phyloP scores from a whole-genome alignment of 2,888 invertebrate species.

The Graphium colonna region DNA sequence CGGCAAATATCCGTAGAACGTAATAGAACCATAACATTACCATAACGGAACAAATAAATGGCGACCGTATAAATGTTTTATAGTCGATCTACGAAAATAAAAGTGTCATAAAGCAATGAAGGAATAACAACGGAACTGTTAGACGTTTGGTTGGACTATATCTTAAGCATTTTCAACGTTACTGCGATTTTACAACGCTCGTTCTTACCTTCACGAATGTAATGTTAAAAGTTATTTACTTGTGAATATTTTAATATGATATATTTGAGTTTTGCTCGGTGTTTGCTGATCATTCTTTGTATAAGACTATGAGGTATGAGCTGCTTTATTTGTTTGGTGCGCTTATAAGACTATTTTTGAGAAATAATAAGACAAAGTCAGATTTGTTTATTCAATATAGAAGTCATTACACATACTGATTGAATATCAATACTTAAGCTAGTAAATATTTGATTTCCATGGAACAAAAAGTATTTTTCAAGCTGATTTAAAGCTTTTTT shows the following conservation, averaged over 20 bases:
- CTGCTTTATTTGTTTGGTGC: too few species aligned
- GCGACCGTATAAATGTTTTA: conserved; percentile 43
- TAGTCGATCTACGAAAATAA: conserved; percentile 40
- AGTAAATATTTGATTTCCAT: too few species aligned
- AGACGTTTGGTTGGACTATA: conserved; percentile 15
- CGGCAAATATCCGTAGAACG: conserved; percentile 12
- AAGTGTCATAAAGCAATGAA: conserved; percentile 38
- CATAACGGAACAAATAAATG: conserved; percentile 40
- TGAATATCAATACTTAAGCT: too few species aligned
- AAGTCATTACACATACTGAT: too few species aligned
- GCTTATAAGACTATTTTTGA: too few species aligned
- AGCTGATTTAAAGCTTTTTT: too few species aligned
- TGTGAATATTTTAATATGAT: background rate
- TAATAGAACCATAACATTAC: conserved; percentile 35
- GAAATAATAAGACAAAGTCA: too few species aligned
- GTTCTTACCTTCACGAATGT: too few species aligned
- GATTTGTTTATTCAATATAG: too few species aligned
- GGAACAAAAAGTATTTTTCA: too few species aligned
- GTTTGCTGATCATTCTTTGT: background rate
- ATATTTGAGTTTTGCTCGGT: background rate
- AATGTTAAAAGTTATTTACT: background rate
- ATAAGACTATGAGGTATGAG: too few species aligned
- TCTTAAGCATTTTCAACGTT: background rate
- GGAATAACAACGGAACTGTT: conserved; percentile 29
- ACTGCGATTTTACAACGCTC: background rate